Percentiles rank a stretch among this genome's conserved stretches.
Conservation (phyloP, 2,113 vertebrate species). For the Todiramphus chloris region DNA sequence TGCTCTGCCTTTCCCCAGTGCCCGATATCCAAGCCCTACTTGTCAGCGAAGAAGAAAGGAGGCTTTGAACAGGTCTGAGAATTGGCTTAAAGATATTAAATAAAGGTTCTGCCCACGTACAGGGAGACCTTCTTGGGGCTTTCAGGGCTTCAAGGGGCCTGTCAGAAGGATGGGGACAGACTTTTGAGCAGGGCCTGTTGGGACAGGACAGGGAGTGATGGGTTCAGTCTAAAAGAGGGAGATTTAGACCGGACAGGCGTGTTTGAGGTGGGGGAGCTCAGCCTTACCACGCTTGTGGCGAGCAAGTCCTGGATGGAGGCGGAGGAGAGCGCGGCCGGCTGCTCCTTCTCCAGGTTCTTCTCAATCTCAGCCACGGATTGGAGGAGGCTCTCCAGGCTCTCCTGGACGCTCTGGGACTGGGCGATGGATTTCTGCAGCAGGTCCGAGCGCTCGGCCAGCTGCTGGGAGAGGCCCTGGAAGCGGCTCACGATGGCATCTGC, state of each 20-base stretch:
- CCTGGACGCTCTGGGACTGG: slow-evolving; percentile 93
- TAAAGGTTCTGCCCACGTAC: neutral
- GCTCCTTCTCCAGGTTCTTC: slow-evolving; percentile 70
- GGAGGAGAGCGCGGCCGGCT: slow-evolving; percentile 74
- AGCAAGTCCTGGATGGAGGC: slow-evolving; percentile 87
- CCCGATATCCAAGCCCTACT: neutral
- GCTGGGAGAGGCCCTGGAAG: slow-evolving; percentile 84
- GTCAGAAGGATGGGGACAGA: neutral
- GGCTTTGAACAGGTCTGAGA: neutral
- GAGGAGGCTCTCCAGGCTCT: slow-evolving; percentile 87
- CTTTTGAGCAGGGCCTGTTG: neutral
- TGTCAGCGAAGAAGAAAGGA: neutral
- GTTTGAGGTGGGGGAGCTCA: fast-evolving
- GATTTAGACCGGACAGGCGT: neutral
- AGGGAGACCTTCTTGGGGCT: neutral
- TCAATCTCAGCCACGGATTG: slow-evolving; percentile 85
- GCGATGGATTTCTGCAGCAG: slow-evolving; percentile 93
- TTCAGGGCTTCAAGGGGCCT: neutral
- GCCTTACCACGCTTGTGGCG: slow-evolving; percentile 85
- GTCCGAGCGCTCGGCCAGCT: slow-evolving; percentile 83
- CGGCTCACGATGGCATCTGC: slow-evolving; percentile 83
- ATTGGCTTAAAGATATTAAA: neutral
- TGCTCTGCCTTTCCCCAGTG: neutral
- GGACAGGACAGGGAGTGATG: neutral
- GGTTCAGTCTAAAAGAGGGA: neutral